Base-by-base conservation (phyloP, 2,888 invertebrate species). In the Eristalis intricaria region DNA sequence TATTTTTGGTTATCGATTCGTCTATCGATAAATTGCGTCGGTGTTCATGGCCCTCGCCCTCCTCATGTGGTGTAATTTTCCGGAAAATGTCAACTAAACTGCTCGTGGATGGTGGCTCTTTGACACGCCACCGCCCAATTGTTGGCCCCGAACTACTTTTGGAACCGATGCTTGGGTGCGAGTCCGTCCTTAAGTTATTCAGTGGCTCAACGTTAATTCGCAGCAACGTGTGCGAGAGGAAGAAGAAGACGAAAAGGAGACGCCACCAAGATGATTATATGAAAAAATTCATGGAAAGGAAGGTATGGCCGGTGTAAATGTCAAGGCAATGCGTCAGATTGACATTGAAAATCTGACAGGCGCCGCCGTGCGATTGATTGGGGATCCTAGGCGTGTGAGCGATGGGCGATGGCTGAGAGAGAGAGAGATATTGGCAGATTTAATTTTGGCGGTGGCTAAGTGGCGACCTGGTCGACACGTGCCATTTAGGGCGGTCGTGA, bases 1-100 rank as follows among this genome's bases (percentile, higher is more conserved):
- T 85, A 81, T 81, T 85, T 85, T 85, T 81, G 81, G 76, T 82
- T 85, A 81, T 85, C 73, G 85, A 85, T 85, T 81, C 40, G 58
- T 68, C 23, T 65, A 69, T 26, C 40, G 58, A 22, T 43, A 4
- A 69, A 43, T 26, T 26, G 23, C 5, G 26, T 63, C 11, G 15
- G 3, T 22, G 1, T 10, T 4, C 29, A 22, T 11, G 7, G 1
- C 22, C n/a, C 4, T 26, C 35, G 19, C 23, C 26, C 15, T 26
- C 43, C 26, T 26, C 29, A 73, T 50, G 50, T 50, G 50, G 50
- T n/a, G 71, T 78, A 73, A 84, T 84, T 78, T 84, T 79, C 73
- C 43, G 73, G 78, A 73, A 78, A 83, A 73, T 78, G 56, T 56
- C 63, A 73, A 83, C 38, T 61, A 26, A 60, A 26, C 26, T 26